Evolutionary conservation across 1,140 invertebrate genomes (phyloP), one percentile per base, ranked within the genome.

Genomic region (Halotydeus destructor): DNA sequence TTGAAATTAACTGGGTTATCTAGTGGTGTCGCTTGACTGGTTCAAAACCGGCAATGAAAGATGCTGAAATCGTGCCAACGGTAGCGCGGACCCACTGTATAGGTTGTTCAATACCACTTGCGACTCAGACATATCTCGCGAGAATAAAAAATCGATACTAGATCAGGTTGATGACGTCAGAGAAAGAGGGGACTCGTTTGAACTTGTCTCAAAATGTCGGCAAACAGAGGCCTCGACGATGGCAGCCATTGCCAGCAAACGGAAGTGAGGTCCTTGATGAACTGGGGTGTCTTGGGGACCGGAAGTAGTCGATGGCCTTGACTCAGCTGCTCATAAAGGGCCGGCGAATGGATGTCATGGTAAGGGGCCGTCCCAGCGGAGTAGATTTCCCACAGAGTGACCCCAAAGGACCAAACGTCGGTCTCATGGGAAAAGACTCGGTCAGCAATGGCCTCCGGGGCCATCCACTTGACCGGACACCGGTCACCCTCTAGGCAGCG

Each of bases 211-310:
- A n/a, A n/a, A n/a, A 93, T 81, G 58, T 84, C 76, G 56, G 78
- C 74, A 61, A 94, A 94, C 59, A 86, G 83, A 8, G 84, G 85
- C 49, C 86, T 67, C 52, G 77, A 76, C 48, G 88, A 81, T 2
- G 85, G 76, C 50, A 86, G 74, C 54, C 86, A 84, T 54, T 86
- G 77, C 88, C 88, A 94, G 55, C 84, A 93, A 46, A 76, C 69
- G 30, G 84, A 59, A 85, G 93, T 91, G 38, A 93, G 63, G 44
- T 75, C 66, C 57, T 93, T 89, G 14, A 52, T 43, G 25, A 38
- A 44, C 33, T 83, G 78, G 0, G 84, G 77, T 34, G 79, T 84
- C 30, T 74, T 74, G 47, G 83, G 76, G 0, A 85, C 80, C 3
- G 79, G 72, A 40, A 81, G 82, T 78, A 93, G 85, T 49, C 86